A percentile compares a stretch with the other conserved stretches of the same genome.
Evolutionary conservation across 2,113 vertebrate species (phyloP).

Genomic region (Dasyornis broadbenti): DNA sequence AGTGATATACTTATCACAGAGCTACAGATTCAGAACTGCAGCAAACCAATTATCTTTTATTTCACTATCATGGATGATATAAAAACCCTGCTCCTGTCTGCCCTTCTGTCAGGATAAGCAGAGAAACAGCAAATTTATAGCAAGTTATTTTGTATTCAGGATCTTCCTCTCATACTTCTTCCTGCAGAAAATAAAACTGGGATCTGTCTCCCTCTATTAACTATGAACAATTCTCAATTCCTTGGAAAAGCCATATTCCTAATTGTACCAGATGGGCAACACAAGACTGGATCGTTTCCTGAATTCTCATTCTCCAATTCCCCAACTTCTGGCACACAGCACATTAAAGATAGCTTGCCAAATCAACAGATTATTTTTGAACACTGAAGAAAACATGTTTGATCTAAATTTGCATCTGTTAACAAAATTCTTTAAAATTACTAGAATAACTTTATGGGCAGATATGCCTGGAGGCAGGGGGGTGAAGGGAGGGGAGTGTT

Average conservation of each 20-base stretch:
- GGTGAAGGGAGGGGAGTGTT: accelerated
- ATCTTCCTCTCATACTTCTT: background rate
- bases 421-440: background rate
- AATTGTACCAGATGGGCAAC: background rate
- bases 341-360: background rate
- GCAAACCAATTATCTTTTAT: background rate
- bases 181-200: background rate
- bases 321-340: background rate
- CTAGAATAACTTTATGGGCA: background rate
- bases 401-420: background rate
- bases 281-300: background rate
- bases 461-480: background rate
- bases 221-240: background rate
- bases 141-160: background rate
- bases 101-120: background rate
- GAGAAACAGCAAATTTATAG: background rate
- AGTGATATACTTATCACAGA: background rate
- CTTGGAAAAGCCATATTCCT: background rate
- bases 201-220: background rate
- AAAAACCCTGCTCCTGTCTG: background rate
- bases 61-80: background rate
- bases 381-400: background rate
- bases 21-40: background rate
- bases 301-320: background rate
- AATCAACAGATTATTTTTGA: background rate